phyloP scores from a whole-genome alignment of 1,140 invertebrate species.

The Theocolax elegans region DNA sequence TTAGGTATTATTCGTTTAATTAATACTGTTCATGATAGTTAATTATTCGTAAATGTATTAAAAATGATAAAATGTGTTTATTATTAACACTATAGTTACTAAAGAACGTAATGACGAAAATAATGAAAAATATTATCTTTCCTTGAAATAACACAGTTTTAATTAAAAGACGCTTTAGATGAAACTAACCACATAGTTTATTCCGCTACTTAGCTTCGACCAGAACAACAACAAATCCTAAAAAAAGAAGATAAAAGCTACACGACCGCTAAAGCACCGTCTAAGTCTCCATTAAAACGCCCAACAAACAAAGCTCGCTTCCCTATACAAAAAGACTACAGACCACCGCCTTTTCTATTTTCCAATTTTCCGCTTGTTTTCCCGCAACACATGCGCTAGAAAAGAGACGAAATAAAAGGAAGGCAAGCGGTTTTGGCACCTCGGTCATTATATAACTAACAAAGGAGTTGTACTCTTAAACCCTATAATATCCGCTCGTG shows the following conservation, averaged over 20 bases:
- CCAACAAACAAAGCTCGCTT: not conserved
- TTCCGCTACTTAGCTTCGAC: constrained; percentile 30
- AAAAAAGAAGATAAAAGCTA: constrained; percentile 4
- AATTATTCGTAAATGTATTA: no score
- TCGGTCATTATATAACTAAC: not conserved
- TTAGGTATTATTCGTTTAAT: no score
- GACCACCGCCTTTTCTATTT: constrained; percentile 32
- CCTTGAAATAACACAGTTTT: no score
- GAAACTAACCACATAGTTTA: constrained; percentile 33
- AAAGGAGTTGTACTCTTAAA: not conserved
- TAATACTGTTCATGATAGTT: no score
- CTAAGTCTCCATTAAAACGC: constrained; percentile 26
- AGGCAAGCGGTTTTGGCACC: not conserved
- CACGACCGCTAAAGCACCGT: constrained; percentile 3
- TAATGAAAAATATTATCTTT: no score
- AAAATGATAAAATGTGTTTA: no score
- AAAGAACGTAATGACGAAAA: no score
- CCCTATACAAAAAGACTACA: constrained; percentile 18
- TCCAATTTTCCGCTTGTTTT: constrained; percentile 41
- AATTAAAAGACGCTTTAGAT: no score
- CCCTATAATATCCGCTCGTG: no score
- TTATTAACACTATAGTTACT: no score
- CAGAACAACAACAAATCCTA: constrained; percentile 1
- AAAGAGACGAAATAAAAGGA: not conserved
- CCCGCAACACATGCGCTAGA: not conserved